Evolutionary conservation across 2,113 vertebrate species (phyloP), one percentile per base, ranked within the genome.

Genomic region (Menidia beryllina): DNA sequence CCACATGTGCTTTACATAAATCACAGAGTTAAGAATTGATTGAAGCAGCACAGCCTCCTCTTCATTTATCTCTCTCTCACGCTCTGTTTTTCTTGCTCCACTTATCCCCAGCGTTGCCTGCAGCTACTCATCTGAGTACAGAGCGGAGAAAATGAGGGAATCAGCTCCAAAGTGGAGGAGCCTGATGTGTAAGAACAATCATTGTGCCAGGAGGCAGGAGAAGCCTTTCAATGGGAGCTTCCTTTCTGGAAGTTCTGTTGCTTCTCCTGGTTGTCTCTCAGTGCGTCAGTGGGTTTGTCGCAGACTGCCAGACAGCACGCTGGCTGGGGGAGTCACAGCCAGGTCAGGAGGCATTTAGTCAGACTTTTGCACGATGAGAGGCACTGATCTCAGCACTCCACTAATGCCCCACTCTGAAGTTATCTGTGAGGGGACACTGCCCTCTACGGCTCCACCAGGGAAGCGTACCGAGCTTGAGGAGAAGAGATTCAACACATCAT

Each of bases 71-170:
- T 68, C 54, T 51, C 72, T 69, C 72, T 55, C 50, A 19, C 66
- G 49, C 30, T n/a, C 53, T 56, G 49, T 72, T 48, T 81, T 76
- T 81, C 63, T 79, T 83, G 57, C 69, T 86, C 79, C 72, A 85
- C 79, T 89, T 84, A 87, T 89, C 75, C 66, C 65, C 72, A 66
- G 79, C 7, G 20, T 78, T 21, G 85, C 87, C 87, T 76, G 69
- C 81, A 81, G 87, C 85, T 72, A 77, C 84, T 85, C 78, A 86
- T 89, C 75, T 79, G 80, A 88, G 83, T 82, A 80, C 70, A 81
- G 75, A 76, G 83, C 65, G 20, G 71, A 79, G 75, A 84, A 85
- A 88, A 83, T 79, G 84, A 88, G 69, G 69, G 71, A 84, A 81
- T 88, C 69, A 79, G 63, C 75, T 83, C 86, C 49, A 84, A 72